Base-by-base conservation (phyloP, 2,113 vertebrate species). In the Eurystomus gularis region DNA sequence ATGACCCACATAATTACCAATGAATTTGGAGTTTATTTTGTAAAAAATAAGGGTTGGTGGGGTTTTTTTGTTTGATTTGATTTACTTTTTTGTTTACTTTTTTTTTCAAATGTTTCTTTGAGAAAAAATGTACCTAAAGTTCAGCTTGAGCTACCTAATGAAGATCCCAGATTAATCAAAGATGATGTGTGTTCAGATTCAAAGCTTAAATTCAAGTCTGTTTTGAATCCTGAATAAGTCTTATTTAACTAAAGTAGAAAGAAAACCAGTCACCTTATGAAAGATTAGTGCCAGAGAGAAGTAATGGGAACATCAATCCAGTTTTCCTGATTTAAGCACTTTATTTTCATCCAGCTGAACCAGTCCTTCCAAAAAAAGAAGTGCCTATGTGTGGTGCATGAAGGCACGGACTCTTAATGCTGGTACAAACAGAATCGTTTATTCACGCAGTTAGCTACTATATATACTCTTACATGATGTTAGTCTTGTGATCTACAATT, bases 11-110 rank as follows among this genome's bases (percentile, higher is more conserved):
- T 2, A 72, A 73, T 40, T 69, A 31, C 2, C 6, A 35, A 20
- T 12, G 0, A 42, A 58, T 76, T 68, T 80, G 9, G 6, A 20
- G 2, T 1, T 46, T 73, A n/a, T 49, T 68, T 8, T 64, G 9
- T 70, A 48, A 86, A 51, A 48, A 11, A 2, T 31, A 33, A 4
- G 9, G 3, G 21, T 40, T 28, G 12, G 2, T 18, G 12, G 2
- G 0, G 1, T 2, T 14, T 20, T 1, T 23, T 54, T 17, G 3
- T 9, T 57, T 79, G 7, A 3, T 17, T 55, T 54, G 7, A 1
- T 2, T 40, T 73, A 19, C 0, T 23, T 23, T 78, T 19, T 40
- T 9, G 4, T 42, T 58, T 39, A 9, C 1, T 44, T 19, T 40
- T 23, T 60, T 24, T 20, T 18, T 7, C 33, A 55, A 54, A 11